Evolutionary conservation across 64 coral and sea anemone genomes (phyloP), one percentile per base, ranked within the genome.

Genomic region (Stichodactyla mertensii): DNA sequence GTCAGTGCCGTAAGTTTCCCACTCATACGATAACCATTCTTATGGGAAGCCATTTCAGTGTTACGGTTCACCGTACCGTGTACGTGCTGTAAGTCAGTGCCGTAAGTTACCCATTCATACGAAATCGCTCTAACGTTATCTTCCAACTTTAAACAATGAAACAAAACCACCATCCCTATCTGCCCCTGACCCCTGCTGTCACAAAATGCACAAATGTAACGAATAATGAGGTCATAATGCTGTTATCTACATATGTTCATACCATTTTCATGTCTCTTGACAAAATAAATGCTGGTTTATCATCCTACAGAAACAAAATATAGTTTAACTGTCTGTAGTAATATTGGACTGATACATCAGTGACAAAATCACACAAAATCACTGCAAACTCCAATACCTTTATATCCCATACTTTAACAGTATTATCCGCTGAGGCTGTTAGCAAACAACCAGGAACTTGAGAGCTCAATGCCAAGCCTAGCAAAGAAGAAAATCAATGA

Each of bases 401-500:
- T 27, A 95, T 95, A 74, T 99, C 97, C 97, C 97, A 99, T 15
- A 99, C 91, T 99, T 99, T 99, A 60, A 93, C 88, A 82, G 90
- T 87, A 51, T 93, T 90, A 85, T 99, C 97, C 51, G 93, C 90
- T 26, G 97, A 95, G 5, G 93, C 83, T 4, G 97, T 95, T 51
- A 99, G 64, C 28, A 99, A 84, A 87, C 93, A 99, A 13, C 93
- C 93, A n/a, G 97, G 97, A 1, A 99, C 93, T 83, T 99, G 97
- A 71, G 92, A 94, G 78, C 97, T 99, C 19, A 99, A 82, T 56
- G 93, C 85, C 52, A 99, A 53, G 1, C 93, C 93, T 95, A 31
- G 69, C 6, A 74, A 7, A 70, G 22, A n/a, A 20, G 6, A 6
- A 66, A 20, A 66, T 10, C 6, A 6, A 20, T 66, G 14, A 11